Base-by-base conservation (phyloP, 2,797 vertebrate genomes). In the Coilia nasus region DNA sequence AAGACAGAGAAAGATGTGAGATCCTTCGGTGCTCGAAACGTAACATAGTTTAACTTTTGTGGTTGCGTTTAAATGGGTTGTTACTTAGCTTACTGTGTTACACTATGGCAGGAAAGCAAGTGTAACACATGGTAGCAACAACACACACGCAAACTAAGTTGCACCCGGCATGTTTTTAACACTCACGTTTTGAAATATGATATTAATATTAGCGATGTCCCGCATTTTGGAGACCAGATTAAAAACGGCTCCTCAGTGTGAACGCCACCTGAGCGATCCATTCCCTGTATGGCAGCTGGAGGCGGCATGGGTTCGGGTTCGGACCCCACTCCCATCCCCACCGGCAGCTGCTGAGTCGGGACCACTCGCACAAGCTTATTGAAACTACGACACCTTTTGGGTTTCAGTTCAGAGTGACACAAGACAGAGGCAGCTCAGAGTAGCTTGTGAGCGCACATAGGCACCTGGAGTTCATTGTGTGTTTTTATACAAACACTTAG, bases 61-160 rank as follows among this genome's bases (percentile, higher is more conserved):
- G 31, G 17, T 44, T 35, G 6, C 15, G 7, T 78, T 78, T 78
- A 31, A 78, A 44, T 21, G 31, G 71, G 71, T 78, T 21, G 31
- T 21, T 44, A 35, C 71, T 78, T 78, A 15, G 28, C 64, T 71
- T 31, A 31, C 3, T 17, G 64, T 71, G 64, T n/a, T 35, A 71
- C 28, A 31, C 28, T 12, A 71, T 17, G 28, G 28, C 5, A 31
- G 15, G 35, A 41, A 41, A 41, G 35, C 4, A 15, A 67, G 12
- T 31, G 28, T 75, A 75, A 75, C 14, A 41, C 15, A 50, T 31
- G n/a, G 28, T 44, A n/a, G 23, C 7, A 75, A 31, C 60, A 54
- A 47, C 44, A 83, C 31, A 82, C 88, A 85, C 87, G 90, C 88
- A 93, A 88, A 86, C 91, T 90, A 86, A 89, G 5, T 44, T 17